A percentile compares a stretch with the other conserved stretches of the same genome.
phyloP scores from a whole-genome alignment of 2,113 vertebrate species.

The Nibea albiflora region DNA sequence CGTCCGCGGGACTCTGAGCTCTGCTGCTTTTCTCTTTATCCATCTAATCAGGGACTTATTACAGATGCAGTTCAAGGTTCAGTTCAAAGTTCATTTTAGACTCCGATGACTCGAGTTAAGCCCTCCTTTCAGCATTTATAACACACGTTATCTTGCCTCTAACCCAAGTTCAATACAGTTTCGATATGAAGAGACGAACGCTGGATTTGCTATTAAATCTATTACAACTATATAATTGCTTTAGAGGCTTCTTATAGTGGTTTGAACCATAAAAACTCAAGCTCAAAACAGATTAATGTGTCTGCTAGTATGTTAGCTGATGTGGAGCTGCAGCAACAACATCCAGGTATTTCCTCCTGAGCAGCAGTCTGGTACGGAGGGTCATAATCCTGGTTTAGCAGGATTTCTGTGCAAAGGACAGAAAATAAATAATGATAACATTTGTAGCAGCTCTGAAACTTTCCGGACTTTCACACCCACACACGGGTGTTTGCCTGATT shows the following conservation, averaged over 20 bases:
- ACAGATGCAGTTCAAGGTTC: constrained; percentile 13
- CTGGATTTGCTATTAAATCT: neutral
- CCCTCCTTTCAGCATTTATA: neutral
- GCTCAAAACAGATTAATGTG: too few species aligned
- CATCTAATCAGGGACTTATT: neutral
- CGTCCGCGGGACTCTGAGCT: neutral
- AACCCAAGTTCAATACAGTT: neutral
- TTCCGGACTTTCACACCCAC: neutral
- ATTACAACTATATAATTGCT: neutral
- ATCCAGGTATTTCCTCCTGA: too few species aligned
- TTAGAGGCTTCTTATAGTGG: neutral
- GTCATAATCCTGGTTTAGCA: too few species aligned
- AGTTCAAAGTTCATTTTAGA: neutral
- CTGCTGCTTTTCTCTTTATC: neutral
- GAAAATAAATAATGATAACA: too few species aligned
- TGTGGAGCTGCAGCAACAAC: too few species aligned
- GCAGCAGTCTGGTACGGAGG: too few species aligned
- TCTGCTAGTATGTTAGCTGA: too few species aligned
- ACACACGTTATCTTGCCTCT: neutral
- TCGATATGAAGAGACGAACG: neutral
- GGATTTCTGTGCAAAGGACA: too few species aligned
- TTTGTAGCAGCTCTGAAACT: neutral
- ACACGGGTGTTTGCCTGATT: neutral
- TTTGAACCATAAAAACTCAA: too few species aligned
- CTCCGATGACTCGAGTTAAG: neutral